Base-by-base conservation (phyloP, 2,113 vertebrate genomes). In the Merops nubicus region DNA sequence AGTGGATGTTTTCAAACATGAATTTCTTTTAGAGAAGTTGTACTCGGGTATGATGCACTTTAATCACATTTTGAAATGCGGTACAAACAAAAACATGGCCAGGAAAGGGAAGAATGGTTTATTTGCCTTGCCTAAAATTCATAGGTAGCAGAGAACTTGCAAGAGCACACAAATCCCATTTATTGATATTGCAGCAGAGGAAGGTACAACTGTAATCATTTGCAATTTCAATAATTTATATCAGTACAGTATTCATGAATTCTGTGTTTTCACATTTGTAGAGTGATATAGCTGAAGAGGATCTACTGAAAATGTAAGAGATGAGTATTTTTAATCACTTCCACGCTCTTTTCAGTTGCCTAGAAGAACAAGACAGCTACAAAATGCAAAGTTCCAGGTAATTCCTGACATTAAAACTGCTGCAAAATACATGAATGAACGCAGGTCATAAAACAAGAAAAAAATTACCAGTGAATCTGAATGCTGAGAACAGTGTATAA, bases 161-260 rank as follows among this genome's bases (percentile, higher is more conserved):
- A 23, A 42, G 73, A 42, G 85, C 50, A 81, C 36, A 79, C 50
- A 90, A 82, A 74, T 82, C 28, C 62, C 68, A 59, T 85, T 70
- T 91, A 87, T 96, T 92, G 94, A 95, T 94, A 90, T 92, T 91
- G 90, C 80, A 95, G 67, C 60, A 81, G 56, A 62, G 40, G 48
- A 79, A 82, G 42, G 42, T 77, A 72, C 67, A 84, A 92, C 78
- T 91, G 77, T 91, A 93, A 89, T 95, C 2, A 85, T 77, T 94
- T 93, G 65, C 13, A 3, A 88, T 94, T 89, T 95, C 85, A 90
- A 95, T 97, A 93, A 96, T 95, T 92, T 88, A 93, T 93, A 88
- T 91, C 65, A 82, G 82, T 93, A 69, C 59, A 80, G 69, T 95
- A 91, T 92, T 96, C 80, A 95, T 92, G 74, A 91, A 69, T 67